phyloP scores from a whole-genome alignment of 2,888 invertebrate species.

The Drosophila subquinaria region DNA sequence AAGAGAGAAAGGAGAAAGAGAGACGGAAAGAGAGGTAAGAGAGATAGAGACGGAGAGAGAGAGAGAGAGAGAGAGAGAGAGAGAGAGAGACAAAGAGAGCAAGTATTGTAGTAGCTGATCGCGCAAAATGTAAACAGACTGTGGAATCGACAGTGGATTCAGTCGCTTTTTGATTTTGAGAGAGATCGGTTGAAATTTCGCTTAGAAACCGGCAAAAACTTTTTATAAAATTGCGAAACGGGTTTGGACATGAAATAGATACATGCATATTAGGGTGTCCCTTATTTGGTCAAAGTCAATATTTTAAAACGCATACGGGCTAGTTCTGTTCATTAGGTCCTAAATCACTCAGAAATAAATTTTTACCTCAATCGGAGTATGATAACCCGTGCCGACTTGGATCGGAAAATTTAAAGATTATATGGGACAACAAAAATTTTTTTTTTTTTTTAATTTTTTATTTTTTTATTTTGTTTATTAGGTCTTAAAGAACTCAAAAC shows the following conservation, averaged over 20 bases:
- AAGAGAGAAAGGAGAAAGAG: background rate
- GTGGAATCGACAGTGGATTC: background rate
- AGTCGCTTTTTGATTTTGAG: slow-evolving; percentile 11
- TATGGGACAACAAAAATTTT: too few relatives aligned
- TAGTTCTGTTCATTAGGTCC: too few relatives aligned
- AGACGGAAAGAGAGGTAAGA: background rate
- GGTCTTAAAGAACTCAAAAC: too few relatives aligned
- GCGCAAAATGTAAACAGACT: background rate
- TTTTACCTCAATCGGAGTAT: too few relatives aligned
- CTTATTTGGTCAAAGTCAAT: too few relatives aligned
- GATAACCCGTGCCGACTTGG: too few relatives aligned
- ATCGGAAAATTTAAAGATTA: too few relatives aligned
- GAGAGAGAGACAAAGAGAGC: background rate
- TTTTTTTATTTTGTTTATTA: too few relatives aligned
- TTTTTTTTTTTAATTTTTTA: too few relatives aligned
- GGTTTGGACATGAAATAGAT: slow-evolving; percentile 3
- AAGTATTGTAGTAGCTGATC: background rate
- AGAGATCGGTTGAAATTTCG: slow-evolving; percentile 5
- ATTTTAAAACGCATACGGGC: too few relatives aligned
- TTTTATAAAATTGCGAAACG: background rate
- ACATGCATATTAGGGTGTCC: background rate
- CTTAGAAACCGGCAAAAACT: background rate
- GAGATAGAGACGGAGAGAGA: background rate
- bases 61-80: too few relatives aligned
- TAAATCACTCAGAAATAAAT: too few relatives aligned